Evolutionary conservation across 2,113 vertebrate species (phyloP).

Genomic region (Orthonyx spaldingii): DNA sequence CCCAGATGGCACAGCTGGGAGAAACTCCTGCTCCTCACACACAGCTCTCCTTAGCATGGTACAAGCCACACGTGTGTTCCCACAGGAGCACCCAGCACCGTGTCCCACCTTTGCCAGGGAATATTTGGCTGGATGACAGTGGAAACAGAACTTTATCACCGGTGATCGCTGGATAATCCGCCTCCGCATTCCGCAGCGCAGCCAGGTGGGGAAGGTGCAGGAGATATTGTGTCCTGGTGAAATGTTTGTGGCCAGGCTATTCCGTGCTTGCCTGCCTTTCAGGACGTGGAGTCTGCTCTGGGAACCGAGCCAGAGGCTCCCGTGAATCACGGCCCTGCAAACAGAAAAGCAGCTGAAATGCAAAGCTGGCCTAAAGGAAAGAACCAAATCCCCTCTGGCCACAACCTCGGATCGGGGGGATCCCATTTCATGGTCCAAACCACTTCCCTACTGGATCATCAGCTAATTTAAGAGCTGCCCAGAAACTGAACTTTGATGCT

Average conservation of each 20-base stretch:
- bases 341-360: not conserved
- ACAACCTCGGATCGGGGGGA: fast-evolving
- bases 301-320: not conserved
- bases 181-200: fast-evolving
- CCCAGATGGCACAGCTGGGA: not conserved
- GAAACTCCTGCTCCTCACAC: not conserved
- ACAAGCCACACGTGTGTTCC: not conserved
- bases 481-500: not conserved
- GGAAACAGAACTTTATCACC: not conserved
- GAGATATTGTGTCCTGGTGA: not conserved
- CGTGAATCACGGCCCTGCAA: not conserved
- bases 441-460: not conserved
- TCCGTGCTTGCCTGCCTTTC: not conserved
- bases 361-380: not conserved
- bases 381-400: not conserved
- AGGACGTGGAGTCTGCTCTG: not conserved
- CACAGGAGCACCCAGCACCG: fast-evolving
- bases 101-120: not conserved
- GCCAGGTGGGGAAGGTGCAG: not conserved
- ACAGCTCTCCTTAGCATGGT: not conserved
- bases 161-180: not conserved
- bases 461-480: not conserved
- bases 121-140: not conserved
- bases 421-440: not conserved
- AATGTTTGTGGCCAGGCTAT: not conserved